Conservation (phyloP, 2,113 vertebrate species). For the Epinephelus moara region DNA sequence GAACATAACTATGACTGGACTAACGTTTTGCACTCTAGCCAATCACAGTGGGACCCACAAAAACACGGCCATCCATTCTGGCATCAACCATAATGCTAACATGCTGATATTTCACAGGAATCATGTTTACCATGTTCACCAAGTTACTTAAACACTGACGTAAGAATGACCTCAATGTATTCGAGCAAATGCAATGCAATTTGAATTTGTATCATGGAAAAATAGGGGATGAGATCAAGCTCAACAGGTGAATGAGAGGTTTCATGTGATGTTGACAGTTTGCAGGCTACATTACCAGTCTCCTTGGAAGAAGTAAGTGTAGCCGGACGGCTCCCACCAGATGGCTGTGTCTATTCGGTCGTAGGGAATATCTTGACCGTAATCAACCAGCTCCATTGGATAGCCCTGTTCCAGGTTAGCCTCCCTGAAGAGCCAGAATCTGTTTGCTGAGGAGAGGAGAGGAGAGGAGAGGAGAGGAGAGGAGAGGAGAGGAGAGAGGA, state of each 20-base stretch:
- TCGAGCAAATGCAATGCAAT: not conserved
- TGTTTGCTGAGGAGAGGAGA: conserved; percentile 83
- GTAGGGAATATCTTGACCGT: conserved; percentile 91
- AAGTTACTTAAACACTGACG: not conserved
- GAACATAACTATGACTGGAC: too few species aligned
- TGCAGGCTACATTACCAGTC: conserved; percentile 87
- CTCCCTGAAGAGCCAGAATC: conserved; percentile 96
- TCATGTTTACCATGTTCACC: too few species aligned
- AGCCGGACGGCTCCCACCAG: conserved; percentile 97
- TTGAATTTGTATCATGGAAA: not conserved
- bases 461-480: not conserved
- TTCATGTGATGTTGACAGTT: not conserved
- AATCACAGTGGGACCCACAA: too few species aligned
- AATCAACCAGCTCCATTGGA: conserved; percentile 90
- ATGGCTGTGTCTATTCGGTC: conserved; percentile 92
- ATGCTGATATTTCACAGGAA: not conserved
- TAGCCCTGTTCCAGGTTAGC: conserved; percentile 94
- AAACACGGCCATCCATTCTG: too few species aligned
- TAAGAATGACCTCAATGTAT: not conserved
- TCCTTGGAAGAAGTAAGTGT: conserved; percentile 95
- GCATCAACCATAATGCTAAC: not conserved
- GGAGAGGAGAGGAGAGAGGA: not conserved
- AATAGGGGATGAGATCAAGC: not conserved
- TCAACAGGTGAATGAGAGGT: not conserved
- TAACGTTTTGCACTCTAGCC: too few species aligned